These are phyloP conservation scores for Phengaris alcon DNA, from an alignment of 2,888 invertebrate genomes.

Conservation along the genomic window DNA sequence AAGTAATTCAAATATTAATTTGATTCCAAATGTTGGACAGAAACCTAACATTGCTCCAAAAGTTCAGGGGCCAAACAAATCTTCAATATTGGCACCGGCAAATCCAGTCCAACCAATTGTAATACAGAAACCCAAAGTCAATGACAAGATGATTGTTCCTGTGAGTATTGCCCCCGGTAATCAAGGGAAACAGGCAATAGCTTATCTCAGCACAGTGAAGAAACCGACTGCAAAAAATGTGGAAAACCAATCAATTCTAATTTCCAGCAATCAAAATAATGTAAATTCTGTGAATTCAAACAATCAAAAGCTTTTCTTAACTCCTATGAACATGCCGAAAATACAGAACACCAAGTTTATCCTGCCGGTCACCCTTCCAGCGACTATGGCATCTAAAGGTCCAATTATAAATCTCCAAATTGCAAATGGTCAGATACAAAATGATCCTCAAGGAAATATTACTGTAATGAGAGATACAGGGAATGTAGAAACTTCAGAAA, in stretches of 20 bases:
- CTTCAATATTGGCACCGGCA: slow-evolving; percentile 65
- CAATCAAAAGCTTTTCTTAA: slow-evolving; percentile 78
- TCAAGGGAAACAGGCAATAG: slow-evolving; percentile 70
- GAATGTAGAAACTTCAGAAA: slow-evolving; percentile 57
- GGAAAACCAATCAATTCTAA: slow-evolving; percentile 70
- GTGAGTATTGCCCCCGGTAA: slow-evolving; percentile 66
- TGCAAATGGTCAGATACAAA: slow-evolving; percentile 81
- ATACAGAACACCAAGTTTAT: slow-evolving; percentile 77
- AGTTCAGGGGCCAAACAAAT: slow-evolving; percentile 56
- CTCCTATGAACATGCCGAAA: slow-evolving; percentile 80
- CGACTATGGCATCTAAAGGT: slow-evolving; percentile 78
- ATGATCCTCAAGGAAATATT: slow-evolving; percentile 80
- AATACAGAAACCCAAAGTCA: slow-evolving; percentile 76
- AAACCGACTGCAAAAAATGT: slow-evolving; percentile 63
- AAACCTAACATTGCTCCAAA: slow-evolving; percentile 72
- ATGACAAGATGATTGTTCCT: slow-evolving; percentile 73
- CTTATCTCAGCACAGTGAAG: slow-evolving; percentile 79
- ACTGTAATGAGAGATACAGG: slow-evolving; percentile 78
- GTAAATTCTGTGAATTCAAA: slow-evolving; percentile 58
- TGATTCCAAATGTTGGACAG: slow-evolving; percentile 65
- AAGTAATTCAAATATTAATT: slow-evolving; percentile 65
- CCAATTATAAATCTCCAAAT: slow-evolving; percentile 84
- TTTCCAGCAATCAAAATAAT: slow-evolving; percentile 68
- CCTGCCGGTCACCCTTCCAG: slow-evolving; percentile 71
- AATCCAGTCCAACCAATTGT: slow-evolving; percentile 75